Percentiles rank a stretch among this genome's conserved stretches.
Evolutionary conservation across 2,888 invertebrate species (phyloP).

Genomic region (Flexamia atlantica): DNA sequence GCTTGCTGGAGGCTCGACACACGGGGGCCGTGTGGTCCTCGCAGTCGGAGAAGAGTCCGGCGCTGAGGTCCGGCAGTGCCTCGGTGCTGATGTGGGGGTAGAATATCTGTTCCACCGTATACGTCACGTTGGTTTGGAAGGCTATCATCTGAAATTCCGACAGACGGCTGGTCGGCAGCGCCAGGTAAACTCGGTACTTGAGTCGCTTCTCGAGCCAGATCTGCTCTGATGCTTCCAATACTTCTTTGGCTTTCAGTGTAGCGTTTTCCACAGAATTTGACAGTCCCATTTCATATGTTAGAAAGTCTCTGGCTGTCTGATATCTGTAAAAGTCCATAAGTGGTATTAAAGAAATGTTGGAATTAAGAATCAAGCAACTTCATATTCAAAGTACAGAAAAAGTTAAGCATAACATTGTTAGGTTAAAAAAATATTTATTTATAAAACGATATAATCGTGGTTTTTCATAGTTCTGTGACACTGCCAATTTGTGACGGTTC

Average conservation of each 20-base stretch:
- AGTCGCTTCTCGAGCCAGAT: slow-evolving; percentile 77
- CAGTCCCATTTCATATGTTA: slow-evolving; percentile 85
- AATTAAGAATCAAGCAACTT: no score
- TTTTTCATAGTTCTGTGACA: no score
- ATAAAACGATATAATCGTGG: no score
- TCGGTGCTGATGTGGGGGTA: slow-evolving; percentile 89
- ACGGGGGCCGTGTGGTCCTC: slow-evolving; percentile 18
- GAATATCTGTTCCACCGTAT: slow-evolving; percentile 75
- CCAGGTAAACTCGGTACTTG: slow-evolving; percentile 83
- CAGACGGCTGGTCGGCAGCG: slow-evolving; percentile 83
- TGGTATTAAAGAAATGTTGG: no score
- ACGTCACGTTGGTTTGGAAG: slow-evolving; percentile 67
- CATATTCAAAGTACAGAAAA: no score
- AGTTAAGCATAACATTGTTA: no score
- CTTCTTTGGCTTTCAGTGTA: slow-evolving; percentile 78
- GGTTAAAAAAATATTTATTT: no score
- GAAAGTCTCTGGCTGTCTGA: slow-evolving; percentile 81
- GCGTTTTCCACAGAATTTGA: slow-evolving; percentile 77
- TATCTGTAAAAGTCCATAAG: slow-evolving; percentile 79
- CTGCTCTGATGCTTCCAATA: slow-evolving; percentile 79
- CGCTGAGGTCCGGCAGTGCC: slow-evolving; percentile 65
- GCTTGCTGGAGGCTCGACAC: slow-evolving; percentile 63
- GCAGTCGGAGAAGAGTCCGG: slow-evolving; percentile 48
- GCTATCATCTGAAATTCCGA: slow-evolving; percentile 77
- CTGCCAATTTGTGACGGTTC: no score